These are phyloP conservation scores for Poeciliopsis gracilis DNA, from an alignment of 2,797 vertebrate species.

Conservation along the genomic window DNA sequence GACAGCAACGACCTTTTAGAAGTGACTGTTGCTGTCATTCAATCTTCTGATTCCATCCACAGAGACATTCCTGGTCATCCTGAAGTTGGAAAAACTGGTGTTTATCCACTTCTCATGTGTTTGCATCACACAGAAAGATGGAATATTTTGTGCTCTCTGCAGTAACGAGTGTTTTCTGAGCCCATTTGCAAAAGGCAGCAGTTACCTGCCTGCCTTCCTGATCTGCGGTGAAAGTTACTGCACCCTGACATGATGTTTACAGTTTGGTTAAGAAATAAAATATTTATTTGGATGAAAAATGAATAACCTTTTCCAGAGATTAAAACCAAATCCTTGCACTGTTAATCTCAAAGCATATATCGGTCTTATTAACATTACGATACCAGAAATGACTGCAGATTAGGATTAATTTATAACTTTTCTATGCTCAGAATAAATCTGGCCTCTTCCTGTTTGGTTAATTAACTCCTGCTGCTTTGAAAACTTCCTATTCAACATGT, in stretches of 20 bases:
- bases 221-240: neutral
- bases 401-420: neutral
- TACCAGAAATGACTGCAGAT: neutral
- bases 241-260: neutral
- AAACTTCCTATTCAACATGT: constrained; percentile 43
- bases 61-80: neutral
- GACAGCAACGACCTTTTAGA: neutral
- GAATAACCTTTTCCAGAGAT: neutral
- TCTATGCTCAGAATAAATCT: constrained; percentile 20
- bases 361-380: neutral
- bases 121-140: neutral
- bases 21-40: neutral
- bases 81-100: neutral
- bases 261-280: neutral
- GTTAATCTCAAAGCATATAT: neutral
- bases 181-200: neutral
- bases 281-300: neutral
- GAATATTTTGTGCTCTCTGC: neutral
- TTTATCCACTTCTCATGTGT: neutral
- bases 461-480: constrained; percentile 50
- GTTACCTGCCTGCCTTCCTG: neutral
- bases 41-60: neutral
- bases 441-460: constrained; percentile 29
- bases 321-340: neutral
- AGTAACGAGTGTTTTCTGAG: neutral